Percentiles rank a stretch among this genome's conserved stretches.
phyloP scores from a whole-genome alignment of 2,797 vertebrate genomes.

The Microctenopoma steveboyesi region DNA sequence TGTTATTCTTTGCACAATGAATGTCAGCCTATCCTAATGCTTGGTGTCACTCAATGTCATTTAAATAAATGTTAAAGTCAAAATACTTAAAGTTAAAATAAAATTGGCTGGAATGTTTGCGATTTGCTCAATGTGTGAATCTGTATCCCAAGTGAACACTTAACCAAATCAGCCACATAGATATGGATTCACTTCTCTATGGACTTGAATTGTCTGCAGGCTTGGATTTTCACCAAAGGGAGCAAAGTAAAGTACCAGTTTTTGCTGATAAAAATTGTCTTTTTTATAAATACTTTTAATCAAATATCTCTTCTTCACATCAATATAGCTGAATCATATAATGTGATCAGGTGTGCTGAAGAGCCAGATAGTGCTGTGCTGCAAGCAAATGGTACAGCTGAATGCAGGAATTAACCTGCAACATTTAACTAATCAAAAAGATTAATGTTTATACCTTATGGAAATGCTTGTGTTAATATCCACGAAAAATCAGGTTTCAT shows the following conservation, averaged over 20 bases:
- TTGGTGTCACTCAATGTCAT: not conserved
- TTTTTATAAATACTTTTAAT: not conserved
- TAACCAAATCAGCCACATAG: constrained; percentile 1
- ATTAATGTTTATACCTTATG: constrained; percentile 19
- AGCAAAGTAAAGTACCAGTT: not conserved
- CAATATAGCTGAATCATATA: constrained; percentile 14
- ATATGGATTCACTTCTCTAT: constrained; percentile 8
- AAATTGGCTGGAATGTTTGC: constrained; percentile 61
- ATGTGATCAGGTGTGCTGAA: not conserved
- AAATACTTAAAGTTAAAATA: not conserved
- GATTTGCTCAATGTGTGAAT: constrained; percentile 18
- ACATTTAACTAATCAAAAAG: constrained; percentile 14
- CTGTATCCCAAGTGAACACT: not conserved
- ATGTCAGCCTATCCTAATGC: not conserved
- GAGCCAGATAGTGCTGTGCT: constrained; percentile 3
- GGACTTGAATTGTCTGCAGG: not conserved
- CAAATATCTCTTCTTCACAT: constrained; percentile 10
- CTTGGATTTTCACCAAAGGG: not conserved
- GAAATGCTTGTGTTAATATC: not conserved
- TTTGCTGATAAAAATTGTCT: not conserved
- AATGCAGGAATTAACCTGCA: not conserved
- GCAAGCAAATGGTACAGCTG: constrained; percentile 10
- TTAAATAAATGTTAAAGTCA: no score
- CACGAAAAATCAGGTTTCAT: not conserved
- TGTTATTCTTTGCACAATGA: not conserved